phyloP scores from a whole-genome alignment of 1,140 invertebrate genomes.

The Eciton burchellii region DNA sequence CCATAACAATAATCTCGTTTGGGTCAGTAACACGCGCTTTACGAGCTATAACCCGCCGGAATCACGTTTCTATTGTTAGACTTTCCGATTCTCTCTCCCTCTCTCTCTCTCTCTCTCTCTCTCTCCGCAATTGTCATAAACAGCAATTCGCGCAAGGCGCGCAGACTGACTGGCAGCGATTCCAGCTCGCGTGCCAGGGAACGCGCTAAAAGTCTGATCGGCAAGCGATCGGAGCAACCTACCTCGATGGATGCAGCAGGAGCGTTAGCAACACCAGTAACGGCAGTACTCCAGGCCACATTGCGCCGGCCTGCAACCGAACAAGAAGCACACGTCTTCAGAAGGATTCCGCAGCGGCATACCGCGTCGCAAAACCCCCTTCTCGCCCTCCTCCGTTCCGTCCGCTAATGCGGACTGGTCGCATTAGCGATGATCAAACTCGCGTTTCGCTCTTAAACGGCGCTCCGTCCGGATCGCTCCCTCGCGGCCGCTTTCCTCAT shows the following conservation, averaged over 20 bases:
- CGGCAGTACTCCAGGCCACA: slow-evolving; percentile 85
- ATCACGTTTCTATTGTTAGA: neutral
- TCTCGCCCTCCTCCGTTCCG: no score
- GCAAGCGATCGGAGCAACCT: slow-evolving; percentile 63
- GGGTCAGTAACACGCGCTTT: slow-evolving; percentile 43
- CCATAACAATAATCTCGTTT: slow-evolving; percentile 23
- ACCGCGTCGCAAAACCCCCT: slow-evolving; percentile 1
- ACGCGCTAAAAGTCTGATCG: neutral
- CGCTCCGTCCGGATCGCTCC: slow-evolving; percentile 21
- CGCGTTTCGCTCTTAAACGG: neutral
- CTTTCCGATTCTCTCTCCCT: no score
- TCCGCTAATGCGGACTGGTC: neutral
- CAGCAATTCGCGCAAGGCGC: slow-evolving; percentile 11
- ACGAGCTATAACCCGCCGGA: neutral
- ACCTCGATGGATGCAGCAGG: slow-evolving; percentile 83
- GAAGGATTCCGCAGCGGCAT: slow-evolving; percentile 12
- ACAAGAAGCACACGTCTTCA: slow-evolving; percentile 30
- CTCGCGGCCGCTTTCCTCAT: no score
- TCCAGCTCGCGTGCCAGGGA: neutral
- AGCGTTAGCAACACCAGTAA: slow-evolving; percentile 83
- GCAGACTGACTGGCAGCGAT: neutral
- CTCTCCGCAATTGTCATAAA: no score
- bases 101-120: no score
- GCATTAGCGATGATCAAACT: slow-evolving; percentile 46
- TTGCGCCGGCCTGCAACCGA: slow-evolving; percentile 84